Evolutionary conservation across 2,113 vertebrate genomes (phyloP), one percentile per base, ranked within the genome.

Genomic region (Ctenodactylus gundi): DNA sequence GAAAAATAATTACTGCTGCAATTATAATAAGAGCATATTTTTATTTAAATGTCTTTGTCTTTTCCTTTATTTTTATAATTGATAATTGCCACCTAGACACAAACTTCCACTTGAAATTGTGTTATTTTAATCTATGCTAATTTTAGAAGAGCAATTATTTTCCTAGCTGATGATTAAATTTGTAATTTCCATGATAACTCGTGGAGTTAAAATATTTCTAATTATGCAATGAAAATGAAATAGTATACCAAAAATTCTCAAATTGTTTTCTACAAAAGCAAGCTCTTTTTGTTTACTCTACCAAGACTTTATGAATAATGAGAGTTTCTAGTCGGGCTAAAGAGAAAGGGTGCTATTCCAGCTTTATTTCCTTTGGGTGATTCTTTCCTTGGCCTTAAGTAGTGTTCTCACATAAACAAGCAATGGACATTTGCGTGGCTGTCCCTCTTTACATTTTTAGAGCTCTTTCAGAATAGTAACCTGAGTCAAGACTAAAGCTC

Each of bases 131-230:
- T 81, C 41, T 55, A 65, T 67, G 15, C 78, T 62, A 0, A 75
- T 72, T 82, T 83, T 68, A 80, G 27, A 80, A 55, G 9, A 77
- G 29, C 27, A 44, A 36, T 77, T 81, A 68, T 65, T 85, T 95
- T 67, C 49, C 31, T 58, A 75, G 31, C 46, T 90, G 29, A 67
- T 70, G 11, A 90, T 86, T 78, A 87, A 41, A 31, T 84, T 55
- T 80, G 0, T 77, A 44, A 46, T 17, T 72, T 82, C 27, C 31
- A 72, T 39, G 4, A 95, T 85, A 18, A 58, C 11, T 49, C 6
- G 49, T n/a, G 44, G 90, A 44, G 39, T 75, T 81, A 31, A 89
- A 93, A 87, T 90, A 49, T 7, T 94, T 77, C 15, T 85, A 60
- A 39, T 62, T 76, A 34, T 68, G 67, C 8, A 90, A 27, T 80